Evolutionary conservation across 2,797 vertebrate genomes (phyloP).

Genomic region (Scolopax rusticola): DNA sequence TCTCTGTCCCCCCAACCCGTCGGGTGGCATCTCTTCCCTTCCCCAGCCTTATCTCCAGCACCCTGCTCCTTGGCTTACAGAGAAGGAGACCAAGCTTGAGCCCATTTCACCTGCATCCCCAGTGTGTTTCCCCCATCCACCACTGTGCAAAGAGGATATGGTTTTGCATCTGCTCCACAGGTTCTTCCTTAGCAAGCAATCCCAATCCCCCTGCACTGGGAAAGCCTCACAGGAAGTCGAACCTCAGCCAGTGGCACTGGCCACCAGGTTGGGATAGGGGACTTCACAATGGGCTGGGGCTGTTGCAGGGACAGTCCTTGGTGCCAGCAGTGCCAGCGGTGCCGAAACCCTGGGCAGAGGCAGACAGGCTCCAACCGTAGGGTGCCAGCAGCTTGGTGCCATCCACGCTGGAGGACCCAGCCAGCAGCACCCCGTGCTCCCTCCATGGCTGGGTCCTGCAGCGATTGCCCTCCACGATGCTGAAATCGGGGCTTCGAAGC

Average conservation of each 20-base stretch:
- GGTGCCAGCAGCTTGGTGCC: accelerated
- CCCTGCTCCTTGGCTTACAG: not conserved
- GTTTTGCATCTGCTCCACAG: not conserved
- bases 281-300: not conserved
- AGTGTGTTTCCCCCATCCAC: not conserved
- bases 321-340: not conserved
- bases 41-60: not conserved
- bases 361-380: accelerated
- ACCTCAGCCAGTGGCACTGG: not conserved
- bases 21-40: not conserved
- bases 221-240: accelerated
- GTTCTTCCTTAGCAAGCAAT: not conserved
- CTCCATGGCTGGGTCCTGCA: not conserved
- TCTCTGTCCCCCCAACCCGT: accelerated
- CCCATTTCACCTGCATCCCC: accelerated
- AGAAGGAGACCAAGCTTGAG: not conserved
- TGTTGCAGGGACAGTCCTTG: not conserved
- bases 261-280: accelerated
- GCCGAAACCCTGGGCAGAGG: not conserved
- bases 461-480: accelerated
- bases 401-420: not conserved
- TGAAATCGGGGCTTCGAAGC: not conserved
- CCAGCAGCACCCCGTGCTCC: not conserved
- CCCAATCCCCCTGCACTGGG: not conserved
- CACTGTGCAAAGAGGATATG: not conserved